These are phyloP conservation scores for Pogona vitticeps DNA, from an alignment of 2,113 vertebrate species.

Conservation along the genomic window DNA sequence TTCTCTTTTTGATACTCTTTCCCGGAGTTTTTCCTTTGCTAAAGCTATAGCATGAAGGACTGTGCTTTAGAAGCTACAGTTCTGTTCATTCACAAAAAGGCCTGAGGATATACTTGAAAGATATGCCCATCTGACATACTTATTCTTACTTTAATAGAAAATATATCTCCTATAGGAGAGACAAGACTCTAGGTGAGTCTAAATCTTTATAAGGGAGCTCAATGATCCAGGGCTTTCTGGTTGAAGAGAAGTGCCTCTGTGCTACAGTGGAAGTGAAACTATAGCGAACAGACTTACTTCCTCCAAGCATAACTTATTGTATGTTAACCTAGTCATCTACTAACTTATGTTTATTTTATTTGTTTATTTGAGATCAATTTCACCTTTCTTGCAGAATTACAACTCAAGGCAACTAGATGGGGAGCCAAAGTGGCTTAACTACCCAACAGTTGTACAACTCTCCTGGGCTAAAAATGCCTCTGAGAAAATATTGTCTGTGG, in stretches of 20 bases:
- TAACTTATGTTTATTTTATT: too few relatives aligned
- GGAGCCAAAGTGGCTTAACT: too few relatives aligned
- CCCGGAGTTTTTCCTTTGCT: not conserved
- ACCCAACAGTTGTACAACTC: too few relatives aligned
- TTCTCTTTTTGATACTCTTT: constrained; percentile 5
- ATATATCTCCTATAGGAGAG: not conserved
- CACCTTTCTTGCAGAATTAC: too few relatives aligned
- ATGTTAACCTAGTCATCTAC: too few relatives aligned
- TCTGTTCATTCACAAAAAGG: constrained; percentile 4
- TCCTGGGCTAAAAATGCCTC: too few relatives aligned
- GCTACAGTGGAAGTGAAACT: not conserved
- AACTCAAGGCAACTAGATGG: too few relatives aligned
- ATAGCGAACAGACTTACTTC: not conserved
- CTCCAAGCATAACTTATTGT: not conserved
- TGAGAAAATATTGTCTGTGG: too few relatives aligned
- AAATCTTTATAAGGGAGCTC: not conserved
- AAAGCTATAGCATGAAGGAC: not conserved
- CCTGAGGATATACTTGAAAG: not conserved
- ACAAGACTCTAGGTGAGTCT: not conserved
- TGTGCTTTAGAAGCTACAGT: not conserved
- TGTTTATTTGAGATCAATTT: too few relatives aligned
- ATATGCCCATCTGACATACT: not conserved
- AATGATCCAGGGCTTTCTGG: not conserved
- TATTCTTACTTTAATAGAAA: not conserved
- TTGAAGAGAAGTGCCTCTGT: not conserved